Evolutionary conservation across 2,113 vertebrate species (phyloP), one percentile per base, ranked within the genome.

Genomic region (Colaptes auratus): DNA sequence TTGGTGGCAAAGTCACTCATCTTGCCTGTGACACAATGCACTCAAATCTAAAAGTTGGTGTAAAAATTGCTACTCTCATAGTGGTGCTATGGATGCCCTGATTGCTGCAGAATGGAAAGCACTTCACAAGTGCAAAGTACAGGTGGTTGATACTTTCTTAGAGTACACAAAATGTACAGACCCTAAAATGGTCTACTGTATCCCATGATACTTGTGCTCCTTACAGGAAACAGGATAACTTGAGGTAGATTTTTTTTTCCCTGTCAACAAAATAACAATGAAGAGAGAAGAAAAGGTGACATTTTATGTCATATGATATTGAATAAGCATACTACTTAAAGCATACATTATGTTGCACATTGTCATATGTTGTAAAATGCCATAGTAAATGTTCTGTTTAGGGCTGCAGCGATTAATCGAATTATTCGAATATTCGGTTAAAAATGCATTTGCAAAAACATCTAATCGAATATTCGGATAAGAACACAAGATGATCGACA

Each of bases 331-430:
- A 77, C 31, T 92, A 73, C 50, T 89, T 88, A 70, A 89, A 91
- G 78, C 86, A 86, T 93, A 95, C 73, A 75, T 95, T 95, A 21
- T 96, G 64, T 96, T 96, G 86, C 67, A 63, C 76, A 55, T 96
- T 96, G 96, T 88, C 96, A 95, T 97, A 92, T 96, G 91, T 96
- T 96, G 95, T 93, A 96, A 97, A 96, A 95, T 95, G 94, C 84
- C 94, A 96, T 94, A 96, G 96, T 94, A 83, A 96, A 96, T 96
- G 92, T 97, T 97, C 96, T 97, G 91, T 97, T 95, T 97, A 97
- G 96, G 97, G 91, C 94, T 93, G 90, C 95, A 96, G 82, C 64
- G 88, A 93, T 95, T 94, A 96, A 96, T 93, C 76, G 63, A 96
- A 94, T 96, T 97, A 96, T 94, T 96, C 24, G 79, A 97, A 97